phyloP scores from a whole-genome alignment of 1,140 invertebrate species.

The Tetramorium simillimum region DNA sequence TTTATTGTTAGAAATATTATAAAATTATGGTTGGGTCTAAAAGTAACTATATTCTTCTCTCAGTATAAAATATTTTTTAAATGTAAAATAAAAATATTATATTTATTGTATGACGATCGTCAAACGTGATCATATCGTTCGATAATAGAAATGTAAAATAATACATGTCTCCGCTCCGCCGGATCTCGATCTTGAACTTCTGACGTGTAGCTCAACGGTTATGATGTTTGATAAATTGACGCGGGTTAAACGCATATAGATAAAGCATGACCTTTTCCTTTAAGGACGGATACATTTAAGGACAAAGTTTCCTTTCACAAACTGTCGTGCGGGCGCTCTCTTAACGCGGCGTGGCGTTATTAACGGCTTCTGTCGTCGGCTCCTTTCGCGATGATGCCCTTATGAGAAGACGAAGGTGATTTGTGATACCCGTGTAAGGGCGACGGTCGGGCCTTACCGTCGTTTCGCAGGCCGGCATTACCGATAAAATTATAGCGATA shows the following conservation, averaged over 20 bases:
- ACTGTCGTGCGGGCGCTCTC: neutral
- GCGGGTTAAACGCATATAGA: conserved; percentile 36
- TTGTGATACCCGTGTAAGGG: neutral
- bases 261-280: conserved; percentile 41
- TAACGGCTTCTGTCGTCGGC: conserved; percentile 40
- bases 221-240: conserved; percentile 51
- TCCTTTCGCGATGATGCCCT: conserved; percentile 1
- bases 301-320: conserved; percentile 20
- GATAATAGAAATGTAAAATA: neutral
- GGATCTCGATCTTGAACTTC: conserved; percentile 21
- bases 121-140: neutral
- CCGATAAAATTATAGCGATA: conserved; percentile 1
- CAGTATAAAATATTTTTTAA: no score
- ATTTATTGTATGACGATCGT: neutral
- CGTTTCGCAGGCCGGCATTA: neutral
- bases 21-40: no score
- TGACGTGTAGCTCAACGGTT: neutral
- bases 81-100: no score
- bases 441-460: conserved; percentile 21
- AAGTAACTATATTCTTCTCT: no score
- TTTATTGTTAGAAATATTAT: no score
- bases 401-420: conserved; percentile 51
- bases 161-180: neutral
- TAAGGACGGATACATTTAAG: conserved; percentile 36
- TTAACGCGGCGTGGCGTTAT: conserved; percentile 9